These are phyloP conservation scores for Paedocypris sp. DNA, from an alignment of 2,113 vertebrate genomes.

Conservation along the genomic window DNA sequence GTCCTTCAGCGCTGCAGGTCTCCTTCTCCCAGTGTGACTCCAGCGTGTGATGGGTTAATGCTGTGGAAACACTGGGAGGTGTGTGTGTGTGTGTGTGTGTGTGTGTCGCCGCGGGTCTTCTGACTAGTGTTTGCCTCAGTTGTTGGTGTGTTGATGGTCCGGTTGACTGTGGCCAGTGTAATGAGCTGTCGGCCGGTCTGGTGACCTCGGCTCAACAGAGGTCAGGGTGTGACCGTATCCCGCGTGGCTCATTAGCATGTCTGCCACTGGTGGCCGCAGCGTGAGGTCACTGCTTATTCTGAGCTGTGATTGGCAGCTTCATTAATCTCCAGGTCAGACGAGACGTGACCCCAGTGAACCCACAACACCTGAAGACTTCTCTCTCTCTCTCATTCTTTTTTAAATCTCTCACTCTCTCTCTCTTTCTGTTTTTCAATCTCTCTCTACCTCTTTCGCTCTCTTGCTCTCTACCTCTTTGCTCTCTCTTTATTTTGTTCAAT, in stretches of 20 bases:
- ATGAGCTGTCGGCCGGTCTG: slow-evolving; percentile 8
- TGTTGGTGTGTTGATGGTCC: too few relatives aligned
- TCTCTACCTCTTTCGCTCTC: too few relatives aligned
- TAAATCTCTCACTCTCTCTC: too few relatives aligned
- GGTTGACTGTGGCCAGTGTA: slow-evolving; percentile 9
- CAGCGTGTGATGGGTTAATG: background rate
- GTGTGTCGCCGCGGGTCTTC: too few relatives aligned
- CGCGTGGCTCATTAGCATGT: slow-evolving; percentile 52
- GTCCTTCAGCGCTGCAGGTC: slow-evolving; percentile 42
- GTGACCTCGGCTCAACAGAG: background rate
- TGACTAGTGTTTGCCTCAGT: too few relatives aligned
- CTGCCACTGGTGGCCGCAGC: slow-evolving; percentile 41
- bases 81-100: slow-evolving; percentile 28
- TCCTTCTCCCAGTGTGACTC: too few relatives aligned
- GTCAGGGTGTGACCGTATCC: slow-evolving; percentile 31
- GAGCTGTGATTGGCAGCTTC: slow-evolving; percentile 35
- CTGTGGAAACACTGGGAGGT: background rate
- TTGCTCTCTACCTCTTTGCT: too few relatives aligned
- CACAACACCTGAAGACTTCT: too few relatives aligned
- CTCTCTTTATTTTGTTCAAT: too few relatives aligned
- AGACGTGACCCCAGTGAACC: slow-evolving; percentile 30
- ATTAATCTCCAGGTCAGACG: slow-evolving; percentile 41
- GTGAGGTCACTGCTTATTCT: too few relatives aligned
- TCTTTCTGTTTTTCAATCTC: too few relatives aligned
- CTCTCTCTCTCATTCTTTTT: too few relatives aligned